Percentiles rank a stretch among this genome's conserved stretches.
Evolutionary conservation across 2,113 vertebrate species (phyloP).

Genomic region (Peucedramus taeniatus): DNA sequence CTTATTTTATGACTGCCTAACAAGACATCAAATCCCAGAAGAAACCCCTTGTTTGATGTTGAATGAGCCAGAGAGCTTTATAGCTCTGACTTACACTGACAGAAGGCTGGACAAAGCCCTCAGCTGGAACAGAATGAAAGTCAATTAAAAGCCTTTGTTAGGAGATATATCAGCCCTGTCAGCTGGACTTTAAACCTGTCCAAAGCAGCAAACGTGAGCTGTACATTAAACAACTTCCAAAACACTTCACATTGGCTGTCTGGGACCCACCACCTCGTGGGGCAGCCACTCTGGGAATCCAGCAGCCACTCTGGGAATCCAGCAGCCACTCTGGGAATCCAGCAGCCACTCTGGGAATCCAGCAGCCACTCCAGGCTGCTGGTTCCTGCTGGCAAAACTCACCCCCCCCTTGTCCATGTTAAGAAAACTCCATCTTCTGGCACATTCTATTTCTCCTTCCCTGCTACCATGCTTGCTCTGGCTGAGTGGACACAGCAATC

Average conservation of each 20-base stretch:
- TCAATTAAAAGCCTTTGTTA: constrained; percentile 36
- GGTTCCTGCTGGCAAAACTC: not conserved
- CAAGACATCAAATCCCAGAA: constrained; percentile 25
- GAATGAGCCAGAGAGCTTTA: constrained; percentile 4
- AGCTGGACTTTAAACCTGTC: not conserved
- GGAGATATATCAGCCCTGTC: not conserved
- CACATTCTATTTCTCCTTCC: not conserved
- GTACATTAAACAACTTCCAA: not conserved
- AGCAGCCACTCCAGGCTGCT: not conserved
- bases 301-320: not conserved
- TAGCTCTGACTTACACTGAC: constrained; percentile 2
- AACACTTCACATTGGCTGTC: not conserved
- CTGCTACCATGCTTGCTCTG: not conserved
- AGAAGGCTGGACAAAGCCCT: constrained; percentile 21
- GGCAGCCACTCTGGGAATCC: not conserved
- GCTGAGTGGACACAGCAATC: not conserved
- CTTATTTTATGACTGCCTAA: constrained; percentile 14
- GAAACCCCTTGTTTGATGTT: not conserved
- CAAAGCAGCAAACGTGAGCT: not conserved
- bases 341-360: not conserved
- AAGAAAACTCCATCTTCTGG: not conserved
- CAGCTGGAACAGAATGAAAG: constrained; percentile 13
- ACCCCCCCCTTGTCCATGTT: fast-evolving
- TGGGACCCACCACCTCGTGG: not conserved
- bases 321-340: not conserved